Evolutionary conservation across 2,888 invertebrate species (phyloP).

Genomic region (Thyatira batis): DNA sequence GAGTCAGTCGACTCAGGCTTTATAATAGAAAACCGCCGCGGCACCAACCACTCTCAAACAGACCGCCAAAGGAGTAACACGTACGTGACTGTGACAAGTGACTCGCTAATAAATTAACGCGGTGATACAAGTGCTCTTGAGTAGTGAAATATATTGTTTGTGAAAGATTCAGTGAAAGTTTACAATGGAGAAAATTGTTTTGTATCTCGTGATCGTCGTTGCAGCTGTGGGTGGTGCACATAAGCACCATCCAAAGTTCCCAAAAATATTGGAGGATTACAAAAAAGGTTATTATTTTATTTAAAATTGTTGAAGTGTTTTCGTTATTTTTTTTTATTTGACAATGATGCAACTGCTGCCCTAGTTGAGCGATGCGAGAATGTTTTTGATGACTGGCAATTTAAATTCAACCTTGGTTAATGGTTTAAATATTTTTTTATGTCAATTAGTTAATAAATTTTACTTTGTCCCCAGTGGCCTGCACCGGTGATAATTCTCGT

Average conservation of each 20-base stretch:
- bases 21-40: constrained; percentile 62
- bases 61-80: constrained; percentile 61
- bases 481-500: constrained; percentile 50
- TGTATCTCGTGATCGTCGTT: constrained; percentile 58
- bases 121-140: constrained; percentile 36
- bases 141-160: constrained; percentile 37
- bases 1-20: constrained; percentile 65
- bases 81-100: constrained; percentile 34
- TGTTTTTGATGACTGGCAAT: not conserved
- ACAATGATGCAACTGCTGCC: constrained; percentile 29
- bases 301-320: not conserved
- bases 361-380: constrained; percentile 17
- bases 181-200: constrained; percentile 60
- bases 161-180: constrained; percentile 19
- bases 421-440: constrained; percentile 6
- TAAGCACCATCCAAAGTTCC: constrained; percentile 64
- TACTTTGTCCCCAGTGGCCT: constrained; percentile 54
- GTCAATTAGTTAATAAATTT: constrained; percentile 3
- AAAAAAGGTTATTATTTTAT: constrained; percentile 52
- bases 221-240: constrained; percentile 47
- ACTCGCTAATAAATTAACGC: constrained; percentile 32
- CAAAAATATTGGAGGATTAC: constrained; percentile 46
- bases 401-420: constrained; percentile 1
- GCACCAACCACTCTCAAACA: constrained; percentile 57
- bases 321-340: not conserved